A percentile compares a stretch with the other conserved stretches of the same genome.
Conservation (phyloP, 2,797 vertebrate genomes). For the Periophthalmus magnuspinnatus region DNA sequence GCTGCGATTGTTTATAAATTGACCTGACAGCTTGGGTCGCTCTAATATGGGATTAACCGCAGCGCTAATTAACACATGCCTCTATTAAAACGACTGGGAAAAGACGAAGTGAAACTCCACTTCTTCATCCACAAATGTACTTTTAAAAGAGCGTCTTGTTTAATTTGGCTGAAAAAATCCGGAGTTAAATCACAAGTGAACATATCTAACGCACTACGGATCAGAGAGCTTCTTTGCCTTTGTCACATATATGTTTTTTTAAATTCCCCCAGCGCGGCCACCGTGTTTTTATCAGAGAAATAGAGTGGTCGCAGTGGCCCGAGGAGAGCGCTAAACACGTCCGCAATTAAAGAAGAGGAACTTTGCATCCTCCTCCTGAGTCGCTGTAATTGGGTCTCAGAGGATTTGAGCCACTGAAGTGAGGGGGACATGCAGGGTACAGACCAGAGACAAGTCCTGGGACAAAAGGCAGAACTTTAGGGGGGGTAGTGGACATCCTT, state of each 20-base stretch:
- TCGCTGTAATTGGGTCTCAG: constrained; percentile 77
- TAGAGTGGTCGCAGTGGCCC: constrained; percentile 62
- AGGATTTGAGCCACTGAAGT: constrained; percentile 65
- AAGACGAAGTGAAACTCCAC: constrained; percentile 34
- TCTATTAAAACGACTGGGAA: constrained; percentile 62
- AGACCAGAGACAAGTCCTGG: not conserved
- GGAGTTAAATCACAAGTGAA: constrained; percentile 33
- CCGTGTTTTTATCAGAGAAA: constrained; percentile 60
- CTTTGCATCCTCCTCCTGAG: constrained; percentile 64
- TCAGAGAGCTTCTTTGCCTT: constrained; percentile 50
- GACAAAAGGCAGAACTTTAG: constrained; percentile 9
- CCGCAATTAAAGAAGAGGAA: constrained; percentile 74
- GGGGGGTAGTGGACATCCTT: constrained; percentile 24
- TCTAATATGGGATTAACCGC: constrained; percentile 82
- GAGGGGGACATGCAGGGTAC: constrained; percentile 30
- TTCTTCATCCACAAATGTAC: constrained; percentile 47
- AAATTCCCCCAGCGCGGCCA: constrained; percentile 53
- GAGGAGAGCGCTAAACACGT: constrained; percentile 70
- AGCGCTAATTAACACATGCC: constrained; percentile 81
- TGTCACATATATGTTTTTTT: constrained; percentile 64
- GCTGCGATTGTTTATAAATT: constrained; percentile 83
- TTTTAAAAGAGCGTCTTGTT: constrained; percentile 45
- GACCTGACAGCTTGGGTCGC: constrained; percentile 83
- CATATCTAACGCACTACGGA: constrained; percentile 43
- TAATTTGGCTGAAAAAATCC: constrained; percentile 30